Evolutionary conservation across 2,797 vertebrate genomes (phyloP).

Genomic region (Prunella strophiata): DNA sequence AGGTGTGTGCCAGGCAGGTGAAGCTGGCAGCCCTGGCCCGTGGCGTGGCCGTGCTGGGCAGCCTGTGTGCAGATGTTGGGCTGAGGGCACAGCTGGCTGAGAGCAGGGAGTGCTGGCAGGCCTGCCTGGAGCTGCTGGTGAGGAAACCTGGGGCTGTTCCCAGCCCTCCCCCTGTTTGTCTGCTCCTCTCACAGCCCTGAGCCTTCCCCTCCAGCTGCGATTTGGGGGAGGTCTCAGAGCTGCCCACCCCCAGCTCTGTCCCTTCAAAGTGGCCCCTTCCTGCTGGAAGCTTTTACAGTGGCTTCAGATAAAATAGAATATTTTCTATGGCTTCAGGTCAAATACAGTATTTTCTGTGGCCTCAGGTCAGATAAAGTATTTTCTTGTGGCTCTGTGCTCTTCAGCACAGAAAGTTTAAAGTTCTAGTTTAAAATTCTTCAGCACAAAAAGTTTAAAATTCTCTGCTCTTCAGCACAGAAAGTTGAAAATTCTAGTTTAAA

Average conservation of each 20-base stretch:
- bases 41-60: constrained; percentile 75
- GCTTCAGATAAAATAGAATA: no score
- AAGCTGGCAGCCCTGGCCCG: neutral
- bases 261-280: neutral
- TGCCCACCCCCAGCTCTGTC: accelerated
- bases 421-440: no score
- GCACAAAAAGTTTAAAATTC: no score
- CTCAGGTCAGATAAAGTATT: neutral
- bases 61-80: constrained; percentile 75
- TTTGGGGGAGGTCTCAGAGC: neutral
- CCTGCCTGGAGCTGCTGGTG: constrained; percentile 82
- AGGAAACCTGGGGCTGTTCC: neutral
- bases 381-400: neutral
- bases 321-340: neutral
- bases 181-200: neutral
- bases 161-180: neutral
- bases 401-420: neutral
- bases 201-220: accelerated
- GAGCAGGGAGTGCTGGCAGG: constrained; percentile 78
- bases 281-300: neutral
- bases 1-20: neutral
- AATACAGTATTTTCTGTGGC: neutral
- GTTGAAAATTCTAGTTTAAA: neutral
- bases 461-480: no score
- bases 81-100: constrained; percentile 72